Base-by-base conservation (phyloP, 2,888 invertebrate genomes). In the Tipula helvola region DNA sequence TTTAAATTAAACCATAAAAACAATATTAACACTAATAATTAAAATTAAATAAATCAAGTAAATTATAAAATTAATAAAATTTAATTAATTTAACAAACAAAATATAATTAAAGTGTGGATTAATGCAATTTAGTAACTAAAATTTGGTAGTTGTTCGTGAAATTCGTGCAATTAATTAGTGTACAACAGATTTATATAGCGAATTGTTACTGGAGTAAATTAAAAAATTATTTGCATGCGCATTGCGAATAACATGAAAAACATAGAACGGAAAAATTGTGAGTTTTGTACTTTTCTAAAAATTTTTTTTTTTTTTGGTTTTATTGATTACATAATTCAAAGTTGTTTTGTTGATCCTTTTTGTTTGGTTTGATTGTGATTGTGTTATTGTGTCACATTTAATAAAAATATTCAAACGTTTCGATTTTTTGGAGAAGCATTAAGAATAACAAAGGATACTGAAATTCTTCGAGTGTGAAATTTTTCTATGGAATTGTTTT, bases 11-110 rank as follows among this genome's bases (percentile, higher is more conserved):
- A 85, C 87, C 87, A 87, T 86, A 87, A 87, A 84, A 87, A 87
- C 87, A 87, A 87, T 88, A 71, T 71, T 71, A 71, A 71, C 71
- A 71, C 71, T 71, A 88, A 89, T 89, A 89, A 89, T 87, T 88
- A 88, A 89, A 88, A 88, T 88, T 88, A 87, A 87, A 87, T 86
- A 39, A 83, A 83, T 36, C 28, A 83, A 71, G 16, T 71, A 71
- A 71, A 13, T 39, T 1, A 39, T 83, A 83, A 83, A 83, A 83
- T 83, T 83, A 83, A 83, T 83, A 83, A 36, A 36, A 36, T 83
- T 83, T 39, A 84, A 39, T 84, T 28, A 71, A 39, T 39, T 39
- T 39, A 39, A 71, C 28, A 71, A 71, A 71, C 16, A 16, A 52
- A 52, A 52, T 52, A 3, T 39, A 7, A 28, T 52, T 3, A 52